Percentiles rank a stretch among this genome's conserved stretches.
Conservation (phyloP, 1,140 invertebrate genomes). For the Drosophila simulans region DNA sequence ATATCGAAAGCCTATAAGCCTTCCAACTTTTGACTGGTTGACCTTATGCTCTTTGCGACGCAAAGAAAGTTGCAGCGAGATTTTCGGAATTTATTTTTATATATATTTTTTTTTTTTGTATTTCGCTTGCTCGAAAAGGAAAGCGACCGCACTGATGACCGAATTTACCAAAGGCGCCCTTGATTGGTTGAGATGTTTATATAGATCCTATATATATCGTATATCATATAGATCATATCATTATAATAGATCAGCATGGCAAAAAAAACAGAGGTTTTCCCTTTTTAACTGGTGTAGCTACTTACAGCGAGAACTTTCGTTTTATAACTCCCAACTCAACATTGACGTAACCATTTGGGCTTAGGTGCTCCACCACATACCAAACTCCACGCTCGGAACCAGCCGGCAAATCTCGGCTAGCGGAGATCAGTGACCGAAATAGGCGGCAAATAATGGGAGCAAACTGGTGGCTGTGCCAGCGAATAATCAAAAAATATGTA, state of each 20-base stretch:
- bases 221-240: no score
- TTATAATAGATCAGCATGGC: not conserved
- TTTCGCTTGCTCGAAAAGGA: slow-evolving; percentile 14
- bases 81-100: slow-evolving; percentile 19
- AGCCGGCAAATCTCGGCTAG: not conserved
- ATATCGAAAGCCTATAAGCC: slow-evolving; percentile 19
- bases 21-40: slow-evolving; percentile 14
- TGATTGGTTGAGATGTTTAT: not conserved
- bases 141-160: slow-evolving; percentile 19
- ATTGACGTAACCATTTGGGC: not conserved
- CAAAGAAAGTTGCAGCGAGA: slow-evolving; percentile 56
- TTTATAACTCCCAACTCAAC: no score
- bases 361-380: not conserved
- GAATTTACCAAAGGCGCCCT: slow-evolving; percentile 2
- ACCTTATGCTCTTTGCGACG: slow-evolving; percentile 38
- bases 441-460: slow-evolving; percentile 10
- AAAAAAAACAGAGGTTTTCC: not conserved
- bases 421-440: not conserved
- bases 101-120: not conserved
- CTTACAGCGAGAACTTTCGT: no score
- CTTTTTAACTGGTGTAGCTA: not conserved
- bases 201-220: no score
- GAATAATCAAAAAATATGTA: slow-evolving; percentile 37
- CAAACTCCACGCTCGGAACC: not conserved
- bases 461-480: slow-evolving; percentile 12